Evolutionary conservation across 1,140 invertebrate genomes (phyloP), one percentile per base, ranked within the genome.

Genomic region (Tetramorium parvispinum): DNA sequence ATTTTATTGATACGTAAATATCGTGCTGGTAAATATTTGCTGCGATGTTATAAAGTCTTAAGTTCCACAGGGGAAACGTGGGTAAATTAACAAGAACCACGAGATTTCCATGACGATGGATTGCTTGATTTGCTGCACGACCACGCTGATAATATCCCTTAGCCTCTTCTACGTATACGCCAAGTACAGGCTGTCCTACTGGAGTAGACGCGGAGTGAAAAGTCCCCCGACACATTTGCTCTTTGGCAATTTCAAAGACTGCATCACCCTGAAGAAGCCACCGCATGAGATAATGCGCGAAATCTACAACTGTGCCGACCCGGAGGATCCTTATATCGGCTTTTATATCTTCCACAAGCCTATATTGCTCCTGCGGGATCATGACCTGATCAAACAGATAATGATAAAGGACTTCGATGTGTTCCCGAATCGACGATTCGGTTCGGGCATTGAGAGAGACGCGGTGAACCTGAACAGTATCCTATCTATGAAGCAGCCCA

Each of bases 341-440:
- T 92, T 95, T 65, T 96, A 95, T 71, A 92, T 95, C 55, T 93
- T 95, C 40, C 89, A 91, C 6, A 92, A 91, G 51, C 95, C 95
- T 0, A 87, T 89, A 24, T 70, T 96, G 21, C 55, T 96, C 6
- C 16, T 96, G 0, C 89, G 93, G 53, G 94, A 96, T 91, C 91
- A 93, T 0, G 93, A 96, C 43, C 71, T 96, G 13, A 95, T 96
- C 0, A 96, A 96, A 86, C 93, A 93, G 46, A 89, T 96, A 0
- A 90, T 95, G 49, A 92, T 96, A 0, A 96, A 95, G 85, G 95
- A 96, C 85, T 96, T 96, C 78, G 94, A 95, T 27, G 75, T 93
- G 66, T 96, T 96, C 87, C 91, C 93, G 3, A 95, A 96, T 90
- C 95, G 95, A 57, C 83, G 87, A n/a, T 94, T 94, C 63, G 93